phyloP scores from a whole-genome alignment of 2,888 invertebrate genomes.

The Mesoligia furuncula region DNA sequence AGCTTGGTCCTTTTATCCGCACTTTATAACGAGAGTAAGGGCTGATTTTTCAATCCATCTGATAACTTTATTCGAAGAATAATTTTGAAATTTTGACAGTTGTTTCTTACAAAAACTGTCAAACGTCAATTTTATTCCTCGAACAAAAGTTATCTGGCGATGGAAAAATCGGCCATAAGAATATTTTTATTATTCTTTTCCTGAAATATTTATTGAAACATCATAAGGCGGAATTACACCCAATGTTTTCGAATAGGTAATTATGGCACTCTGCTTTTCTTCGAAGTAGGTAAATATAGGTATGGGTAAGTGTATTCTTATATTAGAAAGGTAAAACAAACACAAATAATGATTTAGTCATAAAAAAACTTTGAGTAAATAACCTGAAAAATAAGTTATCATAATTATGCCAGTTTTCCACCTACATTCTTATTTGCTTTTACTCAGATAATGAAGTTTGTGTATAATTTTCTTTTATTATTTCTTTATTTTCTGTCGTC shows the following conservation, averaged over 20 bases:
- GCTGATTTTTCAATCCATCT: too few relatives aligned
- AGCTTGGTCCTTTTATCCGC: too few relatives aligned
- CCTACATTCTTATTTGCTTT: slow-evolving; percentile 52
- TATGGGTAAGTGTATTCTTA: slow-evolving; percentile 18
- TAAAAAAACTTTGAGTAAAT: slow-evolving; percentile 32
- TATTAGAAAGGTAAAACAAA: slow-evolving; percentile 47
- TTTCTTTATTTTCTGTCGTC: slow-evolving; percentile 27
- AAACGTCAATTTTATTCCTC: too few relatives aligned
- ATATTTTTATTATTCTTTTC: neutral
- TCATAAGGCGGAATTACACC: neutral
- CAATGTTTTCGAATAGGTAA: slow-evolving; percentile 18
- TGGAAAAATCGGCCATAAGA: too few relatives aligned
- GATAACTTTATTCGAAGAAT: too few relatives aligned
- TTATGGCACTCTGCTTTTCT: slow-evolving; percentile 26
- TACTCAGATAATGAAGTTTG: slow-evolving; percentile 33
- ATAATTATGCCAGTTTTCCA: slow-evolving; percentile 28
- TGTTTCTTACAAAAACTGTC: too few relatives aligned
- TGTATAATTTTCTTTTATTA: slow-evolving; percentile 29
- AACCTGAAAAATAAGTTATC: slow-evolving; percentile 55
- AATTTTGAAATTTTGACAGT: too few relatives aligned
- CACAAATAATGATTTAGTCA: slow-evolving; percentile 42
- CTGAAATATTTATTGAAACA: neutral
- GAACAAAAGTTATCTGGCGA: too few relatives aligned
- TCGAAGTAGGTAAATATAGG: slow-evolving; percentile 10
- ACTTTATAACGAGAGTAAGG: too few relatives aligned